A percentile compares a stretch with the other conserved stretches of the same genome.
Evolutionary conservation across 2,888 invertebrate genomes (phyloP).

Genomic region (Lasioglossum morio): DNA sequence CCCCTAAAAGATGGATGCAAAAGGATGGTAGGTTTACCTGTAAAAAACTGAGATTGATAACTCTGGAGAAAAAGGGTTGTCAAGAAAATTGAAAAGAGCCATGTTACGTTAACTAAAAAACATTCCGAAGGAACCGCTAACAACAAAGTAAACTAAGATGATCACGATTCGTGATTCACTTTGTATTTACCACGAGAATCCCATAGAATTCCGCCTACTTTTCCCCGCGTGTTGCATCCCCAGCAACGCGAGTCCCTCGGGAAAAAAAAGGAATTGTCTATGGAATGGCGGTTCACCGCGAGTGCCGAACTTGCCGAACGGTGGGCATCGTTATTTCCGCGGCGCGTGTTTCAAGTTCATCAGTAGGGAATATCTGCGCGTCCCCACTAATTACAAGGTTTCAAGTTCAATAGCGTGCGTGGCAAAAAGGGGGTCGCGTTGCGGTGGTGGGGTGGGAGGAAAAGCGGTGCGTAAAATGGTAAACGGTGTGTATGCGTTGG

Average conservation of each 20-base stretch:
- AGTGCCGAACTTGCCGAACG: background rate
- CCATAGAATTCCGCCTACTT: too few species aligned
- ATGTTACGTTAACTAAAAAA: too few species aligned
- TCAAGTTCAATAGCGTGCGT: slow-evolving; percentile 56
- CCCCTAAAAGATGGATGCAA: too few species aligned
- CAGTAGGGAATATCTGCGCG: slow-evolving; percentile 15
- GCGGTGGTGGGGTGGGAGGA: background rate
- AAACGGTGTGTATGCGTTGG: background rate
- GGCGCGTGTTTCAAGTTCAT: slow-evolving; percentile 31
- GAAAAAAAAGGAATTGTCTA: background rate
- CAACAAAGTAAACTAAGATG: too few species aligned
- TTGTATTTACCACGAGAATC: too few species aligned
- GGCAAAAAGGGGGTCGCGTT: slow-evolving; percentile 14
- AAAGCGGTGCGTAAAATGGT: background rate
- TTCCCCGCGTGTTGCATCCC: background rate
- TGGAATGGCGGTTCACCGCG: background rate
- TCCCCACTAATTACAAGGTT: slow-evolving; percentile 50
- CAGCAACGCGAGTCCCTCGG: background rate
- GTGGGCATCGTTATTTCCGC: slow-evolving; percentile 32
- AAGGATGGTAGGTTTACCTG: too few species aligned
- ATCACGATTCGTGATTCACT: too few species aligned
- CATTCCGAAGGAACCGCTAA: too few species aligned
- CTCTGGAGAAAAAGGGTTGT: too few species aligned
- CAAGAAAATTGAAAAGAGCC: too few species aligned
- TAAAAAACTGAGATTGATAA: too few species aligned